Conservation (phyloP, 2,797 vertebrate species). For the Mormyrops attenuatus region DNA sequence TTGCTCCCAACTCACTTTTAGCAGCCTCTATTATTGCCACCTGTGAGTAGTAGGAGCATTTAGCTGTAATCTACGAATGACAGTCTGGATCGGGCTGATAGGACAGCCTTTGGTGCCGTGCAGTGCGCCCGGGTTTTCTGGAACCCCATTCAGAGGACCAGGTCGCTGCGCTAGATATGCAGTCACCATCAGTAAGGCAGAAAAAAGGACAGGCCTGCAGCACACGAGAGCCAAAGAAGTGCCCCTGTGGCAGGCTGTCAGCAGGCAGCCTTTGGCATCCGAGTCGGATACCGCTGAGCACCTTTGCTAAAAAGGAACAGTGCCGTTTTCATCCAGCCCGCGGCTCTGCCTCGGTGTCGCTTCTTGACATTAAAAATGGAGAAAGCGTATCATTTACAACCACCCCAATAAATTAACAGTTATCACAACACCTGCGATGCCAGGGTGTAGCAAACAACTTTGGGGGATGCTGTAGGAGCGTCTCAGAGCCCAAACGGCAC, state of each 20-base stretch:
- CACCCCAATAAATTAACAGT: background rate
- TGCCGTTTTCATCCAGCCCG: background rate
- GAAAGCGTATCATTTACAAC: background rate
- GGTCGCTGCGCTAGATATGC: background rate
- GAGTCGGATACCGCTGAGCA: background rate
- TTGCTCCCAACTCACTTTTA: background rate
- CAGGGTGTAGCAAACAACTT: background rate
- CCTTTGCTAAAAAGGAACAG: background rate
- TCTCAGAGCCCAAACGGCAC: background rate
- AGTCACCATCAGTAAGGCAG: background rate
- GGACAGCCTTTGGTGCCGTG: background rate
- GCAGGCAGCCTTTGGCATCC: background rate
- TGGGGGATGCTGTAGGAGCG: background rate
- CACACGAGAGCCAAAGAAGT: background rate
- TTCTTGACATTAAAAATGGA: background rate
- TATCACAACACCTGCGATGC: background rate
- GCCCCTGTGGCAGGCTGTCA: background rate
- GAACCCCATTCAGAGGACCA: background rate
- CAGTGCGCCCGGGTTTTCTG: background rate
- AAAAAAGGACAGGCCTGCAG: conserved; percentile 1
- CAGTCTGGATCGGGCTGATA: background rate
- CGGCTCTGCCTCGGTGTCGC: background rate
- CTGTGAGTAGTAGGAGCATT: background rate
- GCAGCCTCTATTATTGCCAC: background rate
- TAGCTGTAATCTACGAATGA: background rate